phyloP scores from a whole-genome alignment of 2,888 invertebrate genomes.

The Lapara coniferarum region DNA sequence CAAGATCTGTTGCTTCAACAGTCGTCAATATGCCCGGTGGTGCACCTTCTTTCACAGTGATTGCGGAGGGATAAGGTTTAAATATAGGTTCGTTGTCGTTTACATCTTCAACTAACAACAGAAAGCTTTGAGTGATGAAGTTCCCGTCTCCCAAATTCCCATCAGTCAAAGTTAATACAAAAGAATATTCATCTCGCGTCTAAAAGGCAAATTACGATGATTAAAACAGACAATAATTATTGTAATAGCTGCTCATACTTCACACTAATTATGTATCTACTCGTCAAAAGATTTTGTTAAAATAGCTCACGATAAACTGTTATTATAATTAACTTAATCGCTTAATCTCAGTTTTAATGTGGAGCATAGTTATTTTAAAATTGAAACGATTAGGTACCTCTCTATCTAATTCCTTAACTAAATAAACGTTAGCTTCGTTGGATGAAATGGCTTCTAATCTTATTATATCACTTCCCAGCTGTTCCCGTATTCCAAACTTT shows the following conservation, averaged over 20 bases:
- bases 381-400: slow-evolving; percentile 87
- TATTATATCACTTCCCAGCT: slow-evolving; percentile 92
- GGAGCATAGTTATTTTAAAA: not conserved
- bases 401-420: slow-evolving; percentile 94
- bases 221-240: not conserved
- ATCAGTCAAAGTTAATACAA: slow-evolving; percentile 94
- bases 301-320: no score
- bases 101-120: slow-evolving; percentile 94
- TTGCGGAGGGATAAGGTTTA: slow-evolving; percentile 91
- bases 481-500: slow-evolving; percentile 91
- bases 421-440: slow-evolving; percentile 93
- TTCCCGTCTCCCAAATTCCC: slow-evolving; percentile 93
- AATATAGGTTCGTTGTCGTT: slow-evolving; percentile 96
- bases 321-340: not conserved
- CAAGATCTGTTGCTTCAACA: slow-evolving; percentile 94
- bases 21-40: slow-evolving; percentile 89
- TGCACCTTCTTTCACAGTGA: slow-evolving; percentile 91
- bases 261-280: no score
- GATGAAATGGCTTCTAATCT: slow-evolving; percentile 91
- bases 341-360: not conserved
- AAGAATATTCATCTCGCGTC: slow-evolving; percentile 93
- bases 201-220: slow-evolving; percentile 57
- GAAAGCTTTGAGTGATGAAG: slow-evolving; percentile 94
- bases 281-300: no score
- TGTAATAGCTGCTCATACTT: no score